Evolutionary conservation across 2,113 vertebrate genomes (phyloP).

Genomic region (Entomyzon cyanotis): DNA sequence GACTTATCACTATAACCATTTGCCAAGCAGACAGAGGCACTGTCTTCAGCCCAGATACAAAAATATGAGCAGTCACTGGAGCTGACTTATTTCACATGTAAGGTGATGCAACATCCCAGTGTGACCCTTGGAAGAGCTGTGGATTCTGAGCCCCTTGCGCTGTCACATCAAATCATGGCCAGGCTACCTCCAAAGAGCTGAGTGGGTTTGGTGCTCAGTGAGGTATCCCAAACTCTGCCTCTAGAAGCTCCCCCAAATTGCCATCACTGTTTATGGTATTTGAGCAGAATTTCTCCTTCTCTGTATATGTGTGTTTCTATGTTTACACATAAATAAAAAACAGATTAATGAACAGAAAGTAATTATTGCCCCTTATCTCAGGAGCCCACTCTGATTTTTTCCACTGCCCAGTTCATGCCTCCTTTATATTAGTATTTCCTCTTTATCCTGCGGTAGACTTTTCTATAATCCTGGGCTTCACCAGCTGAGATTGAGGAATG

Average conservation of each 20-base stretch:
- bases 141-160: neutral
- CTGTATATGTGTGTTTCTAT: neutral
- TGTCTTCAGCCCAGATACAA: neutral
- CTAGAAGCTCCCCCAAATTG: neutral
- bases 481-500: conserved; percentile 46
- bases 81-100: neutral
- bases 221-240: neutral
- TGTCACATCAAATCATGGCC: neutral
- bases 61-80: neutral
- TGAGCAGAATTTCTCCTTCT: neutral
- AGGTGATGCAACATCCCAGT: neutral
- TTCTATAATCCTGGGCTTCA: neutral
- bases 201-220: neutral
- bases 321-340: neutral
- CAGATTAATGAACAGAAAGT: neutral
- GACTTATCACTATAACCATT: neutral
- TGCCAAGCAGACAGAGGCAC: neutral
- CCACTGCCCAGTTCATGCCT: neutral
- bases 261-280: neutral
- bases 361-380: neutral
- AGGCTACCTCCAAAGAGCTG: neutral
- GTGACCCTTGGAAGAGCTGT: neutral
- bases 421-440: conserved; percentile 10
- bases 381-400: neutral
- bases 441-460: conserved; percentile 23